Evolutionary conservation across 2,888 invertebrate species (phyloP).

Genomic region (Drosophila prostipennis): DNA sequence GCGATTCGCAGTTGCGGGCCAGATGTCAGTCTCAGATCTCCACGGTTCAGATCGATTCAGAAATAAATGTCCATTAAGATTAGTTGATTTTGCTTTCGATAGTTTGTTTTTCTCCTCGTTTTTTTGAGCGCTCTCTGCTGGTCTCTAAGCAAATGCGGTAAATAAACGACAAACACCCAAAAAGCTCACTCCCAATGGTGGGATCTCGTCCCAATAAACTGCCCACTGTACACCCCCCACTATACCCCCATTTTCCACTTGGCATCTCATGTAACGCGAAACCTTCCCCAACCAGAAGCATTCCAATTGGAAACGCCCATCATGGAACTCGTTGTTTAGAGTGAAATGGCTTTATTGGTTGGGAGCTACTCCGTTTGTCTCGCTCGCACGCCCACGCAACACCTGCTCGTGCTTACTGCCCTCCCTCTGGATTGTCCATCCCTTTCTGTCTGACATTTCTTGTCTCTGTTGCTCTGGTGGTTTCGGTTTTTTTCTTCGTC

Average conservation of each 20-base stretch:
- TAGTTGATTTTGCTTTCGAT: conserved; percentile 79
- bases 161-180: conserved; percentile 54
- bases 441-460: conserved; percentile 7
- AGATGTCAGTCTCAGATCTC: conserved; percentile 57
- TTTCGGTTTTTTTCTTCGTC: conserved; percentile 49
- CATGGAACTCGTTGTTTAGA: conserved; percentile 14
- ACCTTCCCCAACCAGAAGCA: conserved; percentile 67
- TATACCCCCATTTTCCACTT: conserved; percentile 26
- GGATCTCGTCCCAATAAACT: not conserved
- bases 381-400: conserved; percentile 40
- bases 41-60: conserved; percentile 27
- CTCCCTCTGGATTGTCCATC: conserved; percentile 8
- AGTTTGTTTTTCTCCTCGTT: conserved; percentile 51
- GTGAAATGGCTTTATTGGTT: conserved; percentile 21
- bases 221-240: conserved; percentile 6
- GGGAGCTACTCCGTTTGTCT: conserved; percentile 23
- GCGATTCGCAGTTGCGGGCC: conserved; percentile 38
- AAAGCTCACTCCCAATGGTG: conserved; percentile 36
- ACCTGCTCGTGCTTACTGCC: conserved; percentile 29
- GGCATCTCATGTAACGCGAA: conserved; percentile 50
- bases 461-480: conserved; percentile 42
- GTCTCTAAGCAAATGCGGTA: conserved; percentile 64
- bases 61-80: conserved; percentile 75
- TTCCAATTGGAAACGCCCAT: conserved; percentile 79
- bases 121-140: conserved; percentile 7